Conservation (phyloP, 2,113 vertebrate species). For the Arvicanthis niloticus region DNA sequence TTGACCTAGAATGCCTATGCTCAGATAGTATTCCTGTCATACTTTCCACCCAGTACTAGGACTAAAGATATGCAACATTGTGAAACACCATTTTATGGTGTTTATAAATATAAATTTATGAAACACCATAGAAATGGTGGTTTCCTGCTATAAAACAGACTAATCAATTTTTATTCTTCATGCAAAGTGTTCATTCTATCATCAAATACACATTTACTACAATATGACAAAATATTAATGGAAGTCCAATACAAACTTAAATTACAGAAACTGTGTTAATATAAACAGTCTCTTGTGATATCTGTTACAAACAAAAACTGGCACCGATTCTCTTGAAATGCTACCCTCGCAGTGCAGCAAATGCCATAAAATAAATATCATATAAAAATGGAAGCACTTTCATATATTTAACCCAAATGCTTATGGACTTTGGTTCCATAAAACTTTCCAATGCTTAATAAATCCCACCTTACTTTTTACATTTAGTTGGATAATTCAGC, state of each 20-base stretch:
- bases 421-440: slow-evolving; percentile 19
- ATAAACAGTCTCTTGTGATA: not conserved
- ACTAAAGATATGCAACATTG: not conserved
- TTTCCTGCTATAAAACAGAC: not conserved
- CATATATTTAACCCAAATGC: slow-evolving; percentile 21
- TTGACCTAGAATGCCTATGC: not conserved
- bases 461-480: slow-evolving; percentile 3
- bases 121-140: not conserved
- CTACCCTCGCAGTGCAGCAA: not conserved
- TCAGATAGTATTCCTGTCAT: not conserved
- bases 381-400: not conserved
- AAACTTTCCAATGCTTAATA: slow-evolving; percentile 38
- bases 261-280: slow-evolving; percentile 16
- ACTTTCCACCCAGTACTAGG: not conserved
- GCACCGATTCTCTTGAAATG: not conserved
- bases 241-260: slow-evolving; percentile 34
- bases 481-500: not conserved
- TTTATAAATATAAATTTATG: no score
- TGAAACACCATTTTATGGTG: no score
- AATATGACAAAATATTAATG: slow-evolving; percentile 37
- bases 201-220: slow-evolving; percentile 10
- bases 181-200: slow-evolving; percentile 28
- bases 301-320: not conserved
- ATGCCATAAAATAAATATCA: not conserved
- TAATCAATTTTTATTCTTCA: slow-evolving; percentile 24